Conservation (phyloP, 2,888 invertebrate genomes). For the Hipparchia semele region DNA sequence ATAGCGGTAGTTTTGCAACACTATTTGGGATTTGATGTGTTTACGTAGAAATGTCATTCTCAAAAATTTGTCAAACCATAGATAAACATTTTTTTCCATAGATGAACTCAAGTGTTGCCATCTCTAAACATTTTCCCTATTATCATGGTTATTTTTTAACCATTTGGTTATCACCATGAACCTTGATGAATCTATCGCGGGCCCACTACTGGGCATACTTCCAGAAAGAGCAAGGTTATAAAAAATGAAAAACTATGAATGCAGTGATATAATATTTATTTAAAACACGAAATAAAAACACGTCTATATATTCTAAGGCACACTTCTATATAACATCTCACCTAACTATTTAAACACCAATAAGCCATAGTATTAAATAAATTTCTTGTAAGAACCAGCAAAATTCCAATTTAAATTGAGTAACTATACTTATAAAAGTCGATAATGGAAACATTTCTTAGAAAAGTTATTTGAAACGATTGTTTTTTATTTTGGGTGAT, state of each 20-base stretch:
- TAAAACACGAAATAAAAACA: conserved; percentile 36
- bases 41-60: background rate
- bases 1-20: too few relatives aligned
- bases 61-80: background rate
- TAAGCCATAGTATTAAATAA: conserved; percentile 2
- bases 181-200: too few relatives aligned
- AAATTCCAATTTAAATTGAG: background rate
- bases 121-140: background rate
- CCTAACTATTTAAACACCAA: conserved; percentile 15
- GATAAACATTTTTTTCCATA: background rate
- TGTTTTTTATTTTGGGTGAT: too few relatives aligned
- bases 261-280: conserved; percentile 40
- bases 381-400: background rate
- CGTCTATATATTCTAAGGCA: conserved; percentile 32
- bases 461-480: background rate
- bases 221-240: background rate
- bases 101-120: too few relatives aligned
- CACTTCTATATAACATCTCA: conserved; percentile 28
- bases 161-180: too few relatives aligned
- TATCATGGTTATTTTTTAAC: background rate
- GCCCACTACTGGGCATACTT: too few relatives aligned
- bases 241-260: conserved; percentile 20
- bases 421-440: too few relatives aligned
- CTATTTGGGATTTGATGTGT: too few relatives aligned
- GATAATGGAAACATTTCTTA: background rate